Evolutionary conservation across 2,888 invertebrate genomes (phyloP).

Genomic region (Dryomyza anilis): DNA sequence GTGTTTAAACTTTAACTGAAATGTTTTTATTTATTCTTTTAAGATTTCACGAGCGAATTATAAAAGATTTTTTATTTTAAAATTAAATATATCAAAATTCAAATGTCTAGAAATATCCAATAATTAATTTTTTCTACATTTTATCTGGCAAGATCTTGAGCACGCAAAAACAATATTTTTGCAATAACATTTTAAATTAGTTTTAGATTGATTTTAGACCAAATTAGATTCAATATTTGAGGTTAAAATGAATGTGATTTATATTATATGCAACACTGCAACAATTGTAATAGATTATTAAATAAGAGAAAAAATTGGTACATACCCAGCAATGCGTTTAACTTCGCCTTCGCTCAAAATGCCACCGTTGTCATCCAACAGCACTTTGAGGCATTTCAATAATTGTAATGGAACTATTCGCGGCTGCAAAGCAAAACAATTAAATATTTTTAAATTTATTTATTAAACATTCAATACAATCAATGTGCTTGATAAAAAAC

Average conservation of each 20-base stretch:
- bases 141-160: not conserved
- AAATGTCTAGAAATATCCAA: too few relatives aligned
- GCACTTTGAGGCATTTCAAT: slow-evolving; percentile 84
- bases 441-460: not conserved
- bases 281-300: slow-evolving; percentile 12
- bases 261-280: not conserved
- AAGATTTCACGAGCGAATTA: too few relatives aligned
- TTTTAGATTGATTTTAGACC: too few relatives aligned
- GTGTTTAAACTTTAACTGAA: too few relatives aligned
- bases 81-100: too few relatives aligned
- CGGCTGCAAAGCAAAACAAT: slow-evolving; percentile 70
- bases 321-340: slow-evolving; percentile 83
- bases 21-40: too few relatives aligned
- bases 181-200: too few relatives aligned
- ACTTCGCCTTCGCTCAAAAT: slow-evolving; percentile 89
- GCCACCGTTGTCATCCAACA: slow-evolving; percentile 82
- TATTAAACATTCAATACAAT: not conserved
- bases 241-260: not conserved
- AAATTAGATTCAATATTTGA: not conserved
- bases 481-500: slow-evolving; percentile 44
- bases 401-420: slow-evolving; percentile 90
- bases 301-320: slow-evolving; percentile 33
- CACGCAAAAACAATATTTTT: not conserved
- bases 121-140: too few relatives aligned
- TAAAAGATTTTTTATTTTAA: too few relatives aligned